These are phyloP conservation scores for Drosophila ochracea DNA, from an alignment of 2,888 invertebrate species.

Conservation along the genomic window DNA sequence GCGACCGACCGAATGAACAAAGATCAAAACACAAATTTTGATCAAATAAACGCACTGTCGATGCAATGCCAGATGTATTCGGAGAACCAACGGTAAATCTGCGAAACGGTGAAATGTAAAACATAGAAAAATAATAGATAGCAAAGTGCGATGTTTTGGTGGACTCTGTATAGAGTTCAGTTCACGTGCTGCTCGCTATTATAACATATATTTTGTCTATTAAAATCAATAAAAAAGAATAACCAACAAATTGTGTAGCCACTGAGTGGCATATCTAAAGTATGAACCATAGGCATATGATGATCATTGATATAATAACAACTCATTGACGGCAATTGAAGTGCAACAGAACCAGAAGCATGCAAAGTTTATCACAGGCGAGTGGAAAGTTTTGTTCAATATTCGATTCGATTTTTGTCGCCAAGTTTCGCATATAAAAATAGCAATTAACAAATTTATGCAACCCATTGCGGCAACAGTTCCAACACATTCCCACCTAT, in stretches of 20 bases:
- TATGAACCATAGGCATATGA: conserved; percentile 9
- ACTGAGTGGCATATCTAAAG: conserved; percentile 36
- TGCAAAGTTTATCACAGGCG: conserved; percentile 53
- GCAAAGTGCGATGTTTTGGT: conserved; percentile 10
- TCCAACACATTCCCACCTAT: conserved; percentile 23
- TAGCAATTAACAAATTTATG: conserved; percentile 80
- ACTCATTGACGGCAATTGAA: conserved; percentile 76
- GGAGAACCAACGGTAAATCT: conserved; percentile 47
- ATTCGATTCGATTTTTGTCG: conserved; percentile 60
- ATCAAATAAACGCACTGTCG: conserved; percentile 20
- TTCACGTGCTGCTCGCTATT: conserved; percentile 33
- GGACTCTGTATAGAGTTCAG: conserved; percentile 5
- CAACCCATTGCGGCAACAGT: conserved; percentile 48
- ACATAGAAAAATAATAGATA: conserved; percentile 15
- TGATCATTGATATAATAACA: conserved; percentile 46
- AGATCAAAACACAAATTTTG: background rate
- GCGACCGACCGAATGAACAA: conserved; percentile 25
- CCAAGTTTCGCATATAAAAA: conserved; percentile 65
- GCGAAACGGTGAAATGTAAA: conserved; percentile 13
- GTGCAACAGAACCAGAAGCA: conserved; percentile 53
- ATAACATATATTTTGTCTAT: conserved; percentile 46
- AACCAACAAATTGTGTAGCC: conserved; percentile 39
- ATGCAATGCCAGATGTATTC: conserved; percentile 21
- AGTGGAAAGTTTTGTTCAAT: conserved; percentile 74
- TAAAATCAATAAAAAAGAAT: conserved; percentile 49